phyloP scores from a whole-genome alignment of 2,113 vertebrate species.

The Oriolus oriolus region DNA sequence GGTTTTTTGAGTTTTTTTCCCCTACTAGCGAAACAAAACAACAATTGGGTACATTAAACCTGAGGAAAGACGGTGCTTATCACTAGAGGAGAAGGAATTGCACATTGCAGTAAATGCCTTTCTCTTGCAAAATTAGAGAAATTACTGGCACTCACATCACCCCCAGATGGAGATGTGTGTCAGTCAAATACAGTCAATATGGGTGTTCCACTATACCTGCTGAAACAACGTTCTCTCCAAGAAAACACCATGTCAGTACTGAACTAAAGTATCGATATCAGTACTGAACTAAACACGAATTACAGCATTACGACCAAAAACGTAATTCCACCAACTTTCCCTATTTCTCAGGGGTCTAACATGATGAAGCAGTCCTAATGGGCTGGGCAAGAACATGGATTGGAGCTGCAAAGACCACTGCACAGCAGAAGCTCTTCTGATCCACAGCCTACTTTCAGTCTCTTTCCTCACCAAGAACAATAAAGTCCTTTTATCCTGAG shows the following conservation, averaged over 20 bases:
- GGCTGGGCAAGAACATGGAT: not conserved
- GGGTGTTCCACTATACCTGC: not conserved
- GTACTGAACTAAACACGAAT: not conserved
- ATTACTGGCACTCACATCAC: not conserved
- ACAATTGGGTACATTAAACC: not conserved
- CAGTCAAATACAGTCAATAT: not conserved
- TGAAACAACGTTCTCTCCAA: not conserved
- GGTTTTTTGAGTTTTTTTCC: rapidly evolving
- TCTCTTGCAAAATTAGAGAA: not conserved
- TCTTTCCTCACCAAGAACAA: not conserved
- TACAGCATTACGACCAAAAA: not conserved
- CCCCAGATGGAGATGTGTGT: not conserved
- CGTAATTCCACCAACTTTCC: not conserved
- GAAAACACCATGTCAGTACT: not conserved
- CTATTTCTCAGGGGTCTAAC: not conserved
- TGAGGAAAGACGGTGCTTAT: not conserved
- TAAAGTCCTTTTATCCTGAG: not conserved
- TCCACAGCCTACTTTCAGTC: not conserved
- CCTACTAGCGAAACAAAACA: not conserved
- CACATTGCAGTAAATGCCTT: not conserved
- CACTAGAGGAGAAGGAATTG: not conserved
- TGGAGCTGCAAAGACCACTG: not conserved
- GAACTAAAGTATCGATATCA: not conserved
- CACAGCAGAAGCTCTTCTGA: not conserved
- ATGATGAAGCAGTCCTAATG: not conserved